Evolutionary conservation across 2,113 vertebrate genomes (phyloP), one percentile per base, ranked within the genome.

Genomic region (Cinclus mexicanus): DNA sequence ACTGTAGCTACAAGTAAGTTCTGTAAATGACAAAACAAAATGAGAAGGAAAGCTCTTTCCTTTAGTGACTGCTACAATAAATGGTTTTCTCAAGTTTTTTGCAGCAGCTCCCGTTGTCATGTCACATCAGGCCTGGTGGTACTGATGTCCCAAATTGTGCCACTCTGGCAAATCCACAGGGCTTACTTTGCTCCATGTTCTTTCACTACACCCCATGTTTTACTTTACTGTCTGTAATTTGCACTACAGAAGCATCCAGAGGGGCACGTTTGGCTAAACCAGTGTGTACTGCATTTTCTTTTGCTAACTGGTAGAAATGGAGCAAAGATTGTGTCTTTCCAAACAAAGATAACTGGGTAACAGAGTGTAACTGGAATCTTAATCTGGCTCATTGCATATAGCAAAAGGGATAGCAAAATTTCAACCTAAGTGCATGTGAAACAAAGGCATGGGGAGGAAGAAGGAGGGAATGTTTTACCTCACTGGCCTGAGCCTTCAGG

Each of bases 221-320:
- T 53, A 53, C 63, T 68, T 67, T 15, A 15, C 14, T 60, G 0
- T 6, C 6, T 19, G 33, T 69, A 25, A 25, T 60, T 87, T 83
- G 42, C 56, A 11, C 15, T 61, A 9, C 16, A 50, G 68, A 65
- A 81, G n/a, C 42, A 81, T n/a, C 56, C 26, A 18, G 10, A 70
- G 28, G 52, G n/a, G 35, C 20, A 22, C 1, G 1, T 57, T 75
- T 56, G n/a, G 57, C 79, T 82, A 22, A 64, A 55, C 21, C 35
- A 14, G 14, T 0, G 5, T 0, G 5, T 23, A 14, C 23, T 46
- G 10, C 18, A 0, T 21, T 83, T 69, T 64, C 59, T 63, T 59
- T 23, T 88, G 6, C 67, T 46, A 35, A 15, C 67, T 53, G 20
- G 15, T 29, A 44, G 29, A 68, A 75, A 60, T 8, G 24, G 3